Evolutionary conservation across 2,888 invertebrate genomes (phyloP), one percentile per base, ranked within the genome.

Genomic region (Campaea margaritaria): DNA sequence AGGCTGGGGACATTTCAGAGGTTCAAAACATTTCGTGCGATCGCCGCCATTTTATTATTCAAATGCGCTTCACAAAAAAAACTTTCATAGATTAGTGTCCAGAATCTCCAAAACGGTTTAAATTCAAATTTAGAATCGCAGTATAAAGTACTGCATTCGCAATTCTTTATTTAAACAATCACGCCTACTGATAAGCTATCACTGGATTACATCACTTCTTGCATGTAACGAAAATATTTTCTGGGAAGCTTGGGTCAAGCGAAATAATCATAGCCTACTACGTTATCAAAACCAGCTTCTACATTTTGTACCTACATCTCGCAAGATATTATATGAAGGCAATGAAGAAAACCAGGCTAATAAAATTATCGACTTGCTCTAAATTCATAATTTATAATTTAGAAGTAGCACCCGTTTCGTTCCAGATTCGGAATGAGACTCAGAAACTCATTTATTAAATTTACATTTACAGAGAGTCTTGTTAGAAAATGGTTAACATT

Each of bases 381-480:
- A 82, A 70, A 81, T 81, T 75, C 58, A 70, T 69, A 73, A 78
- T 78, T 76, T 75, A 77, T 78, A 77, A 77, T 81, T 16, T 16
- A 9, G n/a, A 12, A 15, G 15, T 78, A 70, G 69, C 71, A 74
- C 72, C 70, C 49, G 72, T 62, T 67, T n/a, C n/a, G n/a, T 21
- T 3, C 73, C 65, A 76, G 63, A 69, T 73, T 68, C 64, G 55
- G 60, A 61, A 51, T 41, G 31, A 52, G 55, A 62, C 67, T n/a
- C n/a, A 58, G 68, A 64, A 69, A 60, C 65, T 56, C 64, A 69
- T 68, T 67, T 75, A 66, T 68, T 65, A 66, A 38, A 62, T 51
- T 34, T 50, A 28, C 38, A 42, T 34, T 39, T 48, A 38, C 14
- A 31, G 21, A 51, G 5, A 34, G 13, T 14, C 13, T 38, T 38